Conservation (phyloP, 2,797 vertebrate species). For the Cynopterus sphinx region DNA sequence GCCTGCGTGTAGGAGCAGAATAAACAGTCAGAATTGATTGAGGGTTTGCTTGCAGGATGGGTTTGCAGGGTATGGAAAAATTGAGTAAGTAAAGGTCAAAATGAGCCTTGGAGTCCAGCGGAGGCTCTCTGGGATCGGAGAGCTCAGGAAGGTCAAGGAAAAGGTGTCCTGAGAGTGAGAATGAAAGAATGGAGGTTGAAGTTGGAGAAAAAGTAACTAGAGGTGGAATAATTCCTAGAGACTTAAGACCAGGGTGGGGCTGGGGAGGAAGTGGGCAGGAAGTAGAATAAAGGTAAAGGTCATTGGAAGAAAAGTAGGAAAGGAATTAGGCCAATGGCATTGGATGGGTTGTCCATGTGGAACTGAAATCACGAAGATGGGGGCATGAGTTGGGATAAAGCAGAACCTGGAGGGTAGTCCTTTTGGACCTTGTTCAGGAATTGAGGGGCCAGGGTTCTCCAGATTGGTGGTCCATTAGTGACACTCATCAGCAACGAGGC, state of each 20-base stretch:
- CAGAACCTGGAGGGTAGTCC: background rate
- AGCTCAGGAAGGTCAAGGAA: background rate
- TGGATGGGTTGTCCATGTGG: rapidly evolving
- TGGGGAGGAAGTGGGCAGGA: background rate
- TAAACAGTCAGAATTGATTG: background rate
- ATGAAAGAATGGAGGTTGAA: background rate
- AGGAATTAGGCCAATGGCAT: background rate
- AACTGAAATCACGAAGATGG: background rate
- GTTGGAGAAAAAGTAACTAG: background rate
- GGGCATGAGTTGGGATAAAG: background rate
- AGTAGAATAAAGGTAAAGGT: background rate
- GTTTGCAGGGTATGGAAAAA: conserved; percentile 33
- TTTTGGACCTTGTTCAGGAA: background rate
- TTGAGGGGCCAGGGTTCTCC: background rate
- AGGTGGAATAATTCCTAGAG: background rate
- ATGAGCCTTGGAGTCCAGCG: background rate
- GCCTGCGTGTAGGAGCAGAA: background rate
- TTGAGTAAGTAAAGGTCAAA: background rate
- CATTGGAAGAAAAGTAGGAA: background rate
- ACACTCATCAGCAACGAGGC: background rate
- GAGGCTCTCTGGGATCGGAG: background rate
- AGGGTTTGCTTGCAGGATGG: conserved; percentile 29
- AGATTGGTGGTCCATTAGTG: background rate
- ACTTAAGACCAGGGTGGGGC: background rate
- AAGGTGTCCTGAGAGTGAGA: background rate